These are phyloP conservation scores for Plagodis pulveraria DNA, from an alignment of 2,888 invertebrate genomes.

Conservation along the genomic window DNA sequence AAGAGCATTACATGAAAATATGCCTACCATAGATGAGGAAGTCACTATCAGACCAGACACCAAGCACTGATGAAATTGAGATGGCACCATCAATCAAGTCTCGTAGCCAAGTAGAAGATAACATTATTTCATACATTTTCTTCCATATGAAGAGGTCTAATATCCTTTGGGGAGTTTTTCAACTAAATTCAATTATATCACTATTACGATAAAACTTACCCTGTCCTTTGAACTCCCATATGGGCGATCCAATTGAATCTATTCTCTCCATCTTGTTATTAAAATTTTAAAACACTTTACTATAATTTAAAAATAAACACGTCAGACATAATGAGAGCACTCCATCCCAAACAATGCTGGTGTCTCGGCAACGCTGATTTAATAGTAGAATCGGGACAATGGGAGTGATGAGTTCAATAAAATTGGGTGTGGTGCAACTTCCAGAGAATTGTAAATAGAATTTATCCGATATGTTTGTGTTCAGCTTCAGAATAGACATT, in stretches of 20 bases:
- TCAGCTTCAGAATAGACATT: too few relatives aligned
- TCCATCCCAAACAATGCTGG: conserved; percentile 11
- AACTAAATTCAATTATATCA: too few relatives aligned
- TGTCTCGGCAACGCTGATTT: conserved; percentile 9
- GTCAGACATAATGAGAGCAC: neutral
- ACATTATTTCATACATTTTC: too few relatives aligned
- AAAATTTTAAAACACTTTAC: neutral
- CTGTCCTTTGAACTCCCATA: conserved; percentile 52
- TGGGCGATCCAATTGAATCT: conserved; percentile 25
- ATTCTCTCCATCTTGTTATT: conserved; percentile 33
- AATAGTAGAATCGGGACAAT: conserved; percentile 22
- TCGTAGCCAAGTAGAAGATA: too few relatives aligned
- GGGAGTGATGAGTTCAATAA: conserved; percentile 13
- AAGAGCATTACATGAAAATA: too few relatives aligned
- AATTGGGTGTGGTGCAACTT: conserved; percentile 6
- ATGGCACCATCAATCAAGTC: too few relatives aligned
- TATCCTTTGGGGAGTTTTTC: too few relatives aligned
- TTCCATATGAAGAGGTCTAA: too few relatives aligned
- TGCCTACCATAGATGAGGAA: too few relatives aligned
- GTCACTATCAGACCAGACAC: too few relatives aligned
- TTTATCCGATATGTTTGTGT: too few relatives aligned
- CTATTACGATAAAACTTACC: conserved; percentile 34
- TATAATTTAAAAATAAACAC: neutral
- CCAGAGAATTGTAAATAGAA: neutral
- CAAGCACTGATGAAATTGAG: too few relatives aligned